Evolutionary conservation across 2,113 vertebrate genomes (phyloP), one percentile per base, ranked within the genome.

Genomic region (Hippocampus zosterae): DNA sequence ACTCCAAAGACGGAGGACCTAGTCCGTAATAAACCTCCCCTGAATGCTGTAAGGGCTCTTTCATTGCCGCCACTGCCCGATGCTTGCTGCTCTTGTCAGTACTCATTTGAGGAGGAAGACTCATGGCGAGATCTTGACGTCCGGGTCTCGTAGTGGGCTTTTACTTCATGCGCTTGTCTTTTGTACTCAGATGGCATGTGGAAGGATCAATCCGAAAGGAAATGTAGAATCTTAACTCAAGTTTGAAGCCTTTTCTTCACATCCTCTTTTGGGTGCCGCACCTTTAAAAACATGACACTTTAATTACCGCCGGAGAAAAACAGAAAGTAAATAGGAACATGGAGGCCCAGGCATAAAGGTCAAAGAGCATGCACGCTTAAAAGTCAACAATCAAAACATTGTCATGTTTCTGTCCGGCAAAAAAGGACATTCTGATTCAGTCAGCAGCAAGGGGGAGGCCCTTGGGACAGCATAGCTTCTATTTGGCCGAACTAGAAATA

Each of bases 61-160:
- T 96, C 70, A 93, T 91, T 76, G 81, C 89, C 73, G 81, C 79
- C 67, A 33, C 57, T 60, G 90, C 88, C 76, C 91, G 91, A 74
- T 92, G 93, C 80, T 98, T 97, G 50, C 91, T 91, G 60, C 90
- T 75, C 85, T 95, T 94, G 84, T 95, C 95, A 81, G 88, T 86
- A 85, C 91, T 94, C 80, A 92, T 92, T 89, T 96, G 95, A 89
- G 96, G 90, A 80, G 96, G 96, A 84, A 96, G 92, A 93, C 95
- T 98, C 97, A 98, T 99, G 89, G 69, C 62, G 46, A 56, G 21
- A 37, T 62, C 21, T 48, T 10, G 64, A 5, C 23, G 41, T 27
- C 42, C 40, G 11, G 18, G 23, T 44, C 75, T 76, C 50, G 73
- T 74, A 80, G 83, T 82, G 75, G 74, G 74, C 41, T 72, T 67